A percentile compares a stretch with the other conserved stretches of the same genome.
Evolutionary conservation across 2,113 vertebrate genomes (phyloP).

Genomic region (Myotis lucifugus): DNA sequence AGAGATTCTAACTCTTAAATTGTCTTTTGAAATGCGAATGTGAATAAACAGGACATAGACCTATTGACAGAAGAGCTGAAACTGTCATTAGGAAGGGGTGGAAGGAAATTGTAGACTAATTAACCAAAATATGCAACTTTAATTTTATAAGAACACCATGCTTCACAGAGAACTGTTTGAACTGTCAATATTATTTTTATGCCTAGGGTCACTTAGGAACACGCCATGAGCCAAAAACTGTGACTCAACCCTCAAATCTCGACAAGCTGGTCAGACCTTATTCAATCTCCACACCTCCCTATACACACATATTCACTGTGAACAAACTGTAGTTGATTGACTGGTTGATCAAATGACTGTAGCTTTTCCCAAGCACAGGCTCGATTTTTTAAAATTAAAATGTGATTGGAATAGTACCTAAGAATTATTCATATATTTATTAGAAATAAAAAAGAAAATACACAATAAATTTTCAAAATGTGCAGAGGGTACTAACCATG

Average conservation of each 20-base stretch:
- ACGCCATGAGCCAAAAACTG: not conserved
- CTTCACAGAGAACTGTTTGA: conserved; percentile 46
- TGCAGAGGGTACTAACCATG: not conserved
- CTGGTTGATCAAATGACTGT: not conserved
- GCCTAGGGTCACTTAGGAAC: not conserved
- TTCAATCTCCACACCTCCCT: not conserved
- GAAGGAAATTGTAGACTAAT: not conserved
- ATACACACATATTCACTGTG: not conserved
- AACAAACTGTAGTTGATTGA: not conserved
- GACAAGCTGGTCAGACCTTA: not conserved
- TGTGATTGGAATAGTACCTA: not conserved
- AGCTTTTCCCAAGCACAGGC: not conserved
- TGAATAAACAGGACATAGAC: conserved; percentile 1
- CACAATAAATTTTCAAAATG: not conserved
- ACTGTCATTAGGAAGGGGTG: not conserved
- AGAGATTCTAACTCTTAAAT: not conserved
- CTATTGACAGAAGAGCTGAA: not conserved
- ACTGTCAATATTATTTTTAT: conserved; percentile 29
- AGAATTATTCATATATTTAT: not conserved
- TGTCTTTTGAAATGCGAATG: not conserved
- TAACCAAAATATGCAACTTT: conserved; percentile 19
- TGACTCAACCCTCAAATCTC: conserved; percentile 61
- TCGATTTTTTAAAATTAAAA: conserved; percentile 7
- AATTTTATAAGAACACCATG: conserved; percentile 63
- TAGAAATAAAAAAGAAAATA: conserved; percentile 37